These are phyloP conservation scores for Zele albiditarsus DNA, from an alignment of 2,888 invertebrate species.

Conservation along the genomic window DNA sequence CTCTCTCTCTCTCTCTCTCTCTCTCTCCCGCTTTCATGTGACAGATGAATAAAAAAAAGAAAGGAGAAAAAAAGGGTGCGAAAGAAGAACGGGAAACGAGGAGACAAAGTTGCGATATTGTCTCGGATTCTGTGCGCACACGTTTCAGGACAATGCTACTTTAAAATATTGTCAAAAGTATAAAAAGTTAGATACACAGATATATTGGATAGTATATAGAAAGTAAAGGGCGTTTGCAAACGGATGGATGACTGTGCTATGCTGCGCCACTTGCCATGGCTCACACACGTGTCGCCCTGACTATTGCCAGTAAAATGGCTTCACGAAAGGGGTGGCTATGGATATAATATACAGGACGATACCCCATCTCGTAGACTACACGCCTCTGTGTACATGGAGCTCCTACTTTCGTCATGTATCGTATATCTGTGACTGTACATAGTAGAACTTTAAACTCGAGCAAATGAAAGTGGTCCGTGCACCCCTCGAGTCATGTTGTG, in stretches of 20 bases:
- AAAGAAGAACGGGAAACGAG: constrained; percentile 35
- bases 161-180: constrained; percentile 70
- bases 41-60: constrained; percentile 43
- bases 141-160: constrained; percentile 65
- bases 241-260: constrained; percentile 45
- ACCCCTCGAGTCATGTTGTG: constrained; percentile 31
- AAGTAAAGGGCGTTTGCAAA: constrained; percentile 4
- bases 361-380: background rate
- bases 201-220: constrained; percentile 35
- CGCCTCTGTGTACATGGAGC: constrained; percentile 15
- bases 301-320: constrained; percentile 55
- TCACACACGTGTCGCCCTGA: constrained; percentile 65
- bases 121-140: constrained; percentile 62
- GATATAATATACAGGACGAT: background rate
- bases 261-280: constrained; percentile 67
- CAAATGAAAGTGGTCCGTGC: constrained; percentile 63
- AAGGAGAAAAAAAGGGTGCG: constrained; percentile 44
- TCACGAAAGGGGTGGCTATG: constrained; percentile 28
- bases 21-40: constrained; percentile 31
- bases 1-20: too few relatives aligned
- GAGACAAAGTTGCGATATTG: constrained; percentile 62
- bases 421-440: background rate
- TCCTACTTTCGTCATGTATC: background rate
- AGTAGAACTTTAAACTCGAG: constrained; percentile 67
- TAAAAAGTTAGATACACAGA: constrained; percentile 58